Evolutionary conservation across 2,113 vertebrate genomes (phyloP), one percentile per base, ranked within the genome.

Genomic region (Eolophus roseicapilla): DNA sequence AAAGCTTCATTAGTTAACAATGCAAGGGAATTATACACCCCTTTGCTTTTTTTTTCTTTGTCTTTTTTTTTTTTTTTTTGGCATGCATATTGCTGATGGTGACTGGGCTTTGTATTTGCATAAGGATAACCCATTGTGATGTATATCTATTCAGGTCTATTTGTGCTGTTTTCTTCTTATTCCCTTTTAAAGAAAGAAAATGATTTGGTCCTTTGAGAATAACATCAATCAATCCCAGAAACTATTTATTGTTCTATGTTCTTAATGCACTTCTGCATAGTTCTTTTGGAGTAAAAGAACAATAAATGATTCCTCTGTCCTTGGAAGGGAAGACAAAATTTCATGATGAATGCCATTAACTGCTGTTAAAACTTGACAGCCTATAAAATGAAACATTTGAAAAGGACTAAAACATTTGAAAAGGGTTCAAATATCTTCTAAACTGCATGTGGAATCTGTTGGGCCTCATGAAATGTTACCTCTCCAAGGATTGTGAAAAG

Each of bases 1-100:
- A 97, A 94, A 82, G 69, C 81, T 91, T 84, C 47, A 62, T 75
- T 87, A 92, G 65, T 16, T 41, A 71, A 84, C 91, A 96, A 55
- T 68, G 27, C 12, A 75, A 67, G 44, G 28, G 88, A 90, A 93
- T 86, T 88, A 92, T 67, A 39, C 31, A 75, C 14, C 6, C 17
- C 19, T 96, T 82, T 1, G 0, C 4, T 11, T 31, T 55, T 52
- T 69, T 44, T 63, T 71, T 35, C 9, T 50, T 6, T 18, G 7
- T 1, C 23, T 71, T 31, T 3, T 59, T 27, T 60, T 23, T n/a
- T 59, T 43, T 77, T 13, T 47, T 80, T 86, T 88, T 75, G 33
- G 37, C 52, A 41, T 46, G 28, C 41, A 17, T 17, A 33, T 49
- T 85, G 31, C 31, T 74, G 60, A 63, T 71, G 33, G n/a, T 60